These are phyloP conservation scores for Aythya baeri DNA, from an alignment of 2,113 vertebrate species.

Conservation along the genomic window DNA sequence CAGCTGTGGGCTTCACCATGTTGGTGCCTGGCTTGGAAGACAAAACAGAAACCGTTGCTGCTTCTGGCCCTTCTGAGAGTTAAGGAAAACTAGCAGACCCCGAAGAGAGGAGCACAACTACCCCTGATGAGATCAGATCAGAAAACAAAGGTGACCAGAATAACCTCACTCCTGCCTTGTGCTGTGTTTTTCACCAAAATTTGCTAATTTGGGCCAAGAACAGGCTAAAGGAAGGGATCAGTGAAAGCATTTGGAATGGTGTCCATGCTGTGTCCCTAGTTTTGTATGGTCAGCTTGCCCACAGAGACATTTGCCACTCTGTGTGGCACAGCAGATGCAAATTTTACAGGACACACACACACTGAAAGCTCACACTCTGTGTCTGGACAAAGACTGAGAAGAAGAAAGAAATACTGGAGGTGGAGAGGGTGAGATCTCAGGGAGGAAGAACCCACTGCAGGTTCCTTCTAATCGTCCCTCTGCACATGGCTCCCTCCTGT, in stretches of 20 bases:
- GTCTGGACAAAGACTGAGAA: background rate
- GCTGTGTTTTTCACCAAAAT: background rate
- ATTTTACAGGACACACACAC: background rate
- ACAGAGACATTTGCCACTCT: background rate
- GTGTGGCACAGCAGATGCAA: background rate
- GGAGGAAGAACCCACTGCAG: background rate
- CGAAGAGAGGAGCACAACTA: background rate
- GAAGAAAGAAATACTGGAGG: background rate
- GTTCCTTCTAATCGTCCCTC: background rate
- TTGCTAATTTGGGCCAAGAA: background rate
- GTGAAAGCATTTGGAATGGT: background rate
- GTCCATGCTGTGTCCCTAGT: background rate
- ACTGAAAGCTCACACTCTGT: background rate
- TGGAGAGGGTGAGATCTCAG: background rate
- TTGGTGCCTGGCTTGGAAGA: background rate
- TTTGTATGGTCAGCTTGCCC: background rate
- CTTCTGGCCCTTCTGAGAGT: background rate
- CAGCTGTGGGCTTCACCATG: background rate
- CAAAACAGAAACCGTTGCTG: background rate
- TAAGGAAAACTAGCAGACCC: background rate
- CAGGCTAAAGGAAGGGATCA: background rate
- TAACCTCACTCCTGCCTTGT: background rate
- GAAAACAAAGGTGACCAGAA: background rate
- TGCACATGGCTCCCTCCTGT: background rate
- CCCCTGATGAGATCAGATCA: background rate